Evolutionary conservation across 2,113 vertebrate genomes (phyloP).

Genomic region (Corvus cornix): DNA sequence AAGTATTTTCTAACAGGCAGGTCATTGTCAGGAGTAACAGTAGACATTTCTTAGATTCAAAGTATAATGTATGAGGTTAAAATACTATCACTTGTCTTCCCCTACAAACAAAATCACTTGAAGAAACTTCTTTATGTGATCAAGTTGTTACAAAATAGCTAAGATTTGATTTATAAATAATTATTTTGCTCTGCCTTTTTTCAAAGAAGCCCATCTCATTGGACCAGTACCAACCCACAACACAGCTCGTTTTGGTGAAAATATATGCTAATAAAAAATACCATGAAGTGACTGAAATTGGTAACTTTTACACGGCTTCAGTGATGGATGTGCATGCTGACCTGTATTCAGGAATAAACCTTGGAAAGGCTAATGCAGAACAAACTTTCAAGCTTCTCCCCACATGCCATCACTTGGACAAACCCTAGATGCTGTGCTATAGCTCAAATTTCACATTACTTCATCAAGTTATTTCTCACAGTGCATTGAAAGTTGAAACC

Average conservation of each 20-base stretch:
- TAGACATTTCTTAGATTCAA: neutral
- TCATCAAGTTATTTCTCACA: neutral
- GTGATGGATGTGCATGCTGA: accelerated
- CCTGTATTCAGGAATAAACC: neutral
- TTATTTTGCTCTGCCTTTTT: neutral
- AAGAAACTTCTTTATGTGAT: neutral
- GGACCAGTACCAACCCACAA: neutral
- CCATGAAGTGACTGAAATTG: neutral
- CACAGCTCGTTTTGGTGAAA: neutral
- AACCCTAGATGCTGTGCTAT: neutral
- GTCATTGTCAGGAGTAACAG: neutral
- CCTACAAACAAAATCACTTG: neutral
- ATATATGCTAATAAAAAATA: neutral
- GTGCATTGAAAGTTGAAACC: neutral
- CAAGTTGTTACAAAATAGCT: neutral
- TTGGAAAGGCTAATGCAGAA: neutral
- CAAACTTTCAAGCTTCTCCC: neutral
- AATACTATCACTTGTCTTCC: neutral
- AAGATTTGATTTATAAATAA: neutral
- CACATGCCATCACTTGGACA: neutral
- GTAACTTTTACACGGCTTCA: neutral
- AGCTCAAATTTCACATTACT: neutral
- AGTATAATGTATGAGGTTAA: neutral
- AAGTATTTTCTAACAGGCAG: neutral
- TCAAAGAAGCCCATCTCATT: neutral